Percentiles rank a stretch among this genome's conserved stretches.
Conservation (phyloP, 2,113 vertebrate genomes). For the Oreocharis arfaki region DNA sequence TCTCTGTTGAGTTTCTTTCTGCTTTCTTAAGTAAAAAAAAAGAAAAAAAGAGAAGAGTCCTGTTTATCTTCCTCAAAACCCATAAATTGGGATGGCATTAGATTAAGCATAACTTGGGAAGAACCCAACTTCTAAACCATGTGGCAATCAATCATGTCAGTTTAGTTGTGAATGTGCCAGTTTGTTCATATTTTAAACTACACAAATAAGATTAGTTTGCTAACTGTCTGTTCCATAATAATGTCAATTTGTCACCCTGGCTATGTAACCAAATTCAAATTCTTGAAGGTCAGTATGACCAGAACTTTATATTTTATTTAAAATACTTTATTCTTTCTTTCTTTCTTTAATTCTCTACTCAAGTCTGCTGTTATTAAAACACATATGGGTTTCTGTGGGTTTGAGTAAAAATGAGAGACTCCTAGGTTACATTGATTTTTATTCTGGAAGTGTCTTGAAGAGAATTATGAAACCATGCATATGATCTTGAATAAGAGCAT, state of each 20-base stretch:
- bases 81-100: not conserved
- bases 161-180: not conserved
- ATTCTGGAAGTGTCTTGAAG: not conserved
- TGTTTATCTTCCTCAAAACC: not conserved
- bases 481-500: not conserved
- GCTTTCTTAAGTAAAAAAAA: not conserved
- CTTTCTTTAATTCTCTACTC: not conserved
- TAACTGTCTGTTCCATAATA: not conserved
- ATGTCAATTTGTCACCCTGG: not conserved
- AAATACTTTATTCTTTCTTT: not conserved
- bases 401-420: not conserved
- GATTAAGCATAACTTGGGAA: not conserved
- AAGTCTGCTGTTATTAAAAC: not conserved
- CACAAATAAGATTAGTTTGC: not conserved
- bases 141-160: not conserved
- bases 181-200: not conserved
- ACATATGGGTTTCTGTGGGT: not conserved
- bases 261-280: not conserved
- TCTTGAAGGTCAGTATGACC: not conserved
- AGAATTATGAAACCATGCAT: not conserved
- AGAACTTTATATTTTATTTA: not conserved
- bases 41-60: not conserved
- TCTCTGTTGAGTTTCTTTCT: not conserved
- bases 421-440: not conserved
- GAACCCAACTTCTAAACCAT: not conserved